Base-by-base conservation (phyloP, 1,140 invertebrate species). In the Sweltsa coloradensis region DNA sequence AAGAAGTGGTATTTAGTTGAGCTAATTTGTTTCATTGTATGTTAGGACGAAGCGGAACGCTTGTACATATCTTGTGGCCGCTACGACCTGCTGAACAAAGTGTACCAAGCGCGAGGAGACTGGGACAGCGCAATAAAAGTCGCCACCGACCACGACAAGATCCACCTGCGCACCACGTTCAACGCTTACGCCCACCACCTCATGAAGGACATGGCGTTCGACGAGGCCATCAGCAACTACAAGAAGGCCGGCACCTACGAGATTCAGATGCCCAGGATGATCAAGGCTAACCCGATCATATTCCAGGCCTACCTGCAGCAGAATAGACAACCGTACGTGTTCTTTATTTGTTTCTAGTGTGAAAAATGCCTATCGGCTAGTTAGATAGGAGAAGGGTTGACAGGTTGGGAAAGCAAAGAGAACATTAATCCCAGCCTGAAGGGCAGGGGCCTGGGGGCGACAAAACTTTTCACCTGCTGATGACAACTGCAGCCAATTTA, bases 201-300 rank as follows among this genome's bases (percentile, higher is more conserved):
- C 5, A 91, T 95, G 65, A 72, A 74, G 36, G 74, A 79, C 52
- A 80, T 79, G 1, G 78, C 85, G 61, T 71, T 79, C 13, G 59
- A 60, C 23, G 72, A 73, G 19, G 82, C 86, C 1, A 69, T 83
- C 34, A 71, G 79, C 47, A 75, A 81, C 68, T 90, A 83, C 51
- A 83, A 85, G 53, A 80, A 83, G 68, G 78, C 92, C 0, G 84
- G 85, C 41, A 89, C 85, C 61, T 81, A 97, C 55, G 74, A 83
- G 24, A 89, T 88, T 58, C 89, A 98, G 69, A 85, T 98, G 1
- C 93, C 94, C 0, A 74, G 93, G 56, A 89, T 97, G 84, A 65
- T 98, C 11, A 75, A 91, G 47, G 75, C 78, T 47, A 76, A 87
- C 52, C 75, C 81, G 0, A 70, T 74, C 37, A 73, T 76, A 41